Evolutionary conservation across 2,888 invertebrate genomes (phyloP), one percentile per base, ranked within the genome.

Genomic region (Microchrysa polita): DNA sequence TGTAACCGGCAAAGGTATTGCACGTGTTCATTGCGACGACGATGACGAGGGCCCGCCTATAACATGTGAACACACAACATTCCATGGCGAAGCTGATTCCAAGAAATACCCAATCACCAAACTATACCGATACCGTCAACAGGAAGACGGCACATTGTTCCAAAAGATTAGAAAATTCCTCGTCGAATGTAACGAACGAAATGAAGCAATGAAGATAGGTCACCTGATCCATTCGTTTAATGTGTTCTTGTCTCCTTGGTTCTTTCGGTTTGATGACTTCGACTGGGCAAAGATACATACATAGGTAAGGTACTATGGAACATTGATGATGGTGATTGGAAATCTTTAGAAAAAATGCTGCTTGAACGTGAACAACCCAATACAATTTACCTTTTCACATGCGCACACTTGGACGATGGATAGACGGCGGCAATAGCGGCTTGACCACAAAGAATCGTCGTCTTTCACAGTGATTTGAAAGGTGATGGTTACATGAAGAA

Each of bases 1-100:
- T 69, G 69, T 69, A 69, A 69, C 69, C 69, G 69, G 69, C 69
- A 57, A 69, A 55, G 55, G 69, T 69, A 69, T 69, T 69, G 69
- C 69, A 69, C 69, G 69, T 69, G 69, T 69, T 69, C 69, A 40
- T 40, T 34, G 59, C 22, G 16, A 48, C 40, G 14, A 7, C 27
- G n/a, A n/a, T n/a, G n/a, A n/a, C n/a, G n/a, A n/a, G n/a, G n/a
- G n/a, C n/a, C n/a, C n/a, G n/a, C n/a, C n/a, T n/a, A n/a, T n/a
- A n/a, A n/a, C 53, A 20, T 52, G 22, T 27, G 40, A 55, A 40
- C 69, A 53, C 55, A 57, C 40, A 16, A 57, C 57, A 69, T 69
- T 69, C 69, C 57, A 69, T n/a, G n/a, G 27, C 55, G 55, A 69
- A 52, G 65, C 69, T 69, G 55, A 27, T 69, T 69, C 69, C 55